A percentile compares a stretch with the other conserved stretches of the same genome.
phyloP scores from a whole-genome alignment of 2,113 vertebrate species.

The Axis porcinus region DNA sequence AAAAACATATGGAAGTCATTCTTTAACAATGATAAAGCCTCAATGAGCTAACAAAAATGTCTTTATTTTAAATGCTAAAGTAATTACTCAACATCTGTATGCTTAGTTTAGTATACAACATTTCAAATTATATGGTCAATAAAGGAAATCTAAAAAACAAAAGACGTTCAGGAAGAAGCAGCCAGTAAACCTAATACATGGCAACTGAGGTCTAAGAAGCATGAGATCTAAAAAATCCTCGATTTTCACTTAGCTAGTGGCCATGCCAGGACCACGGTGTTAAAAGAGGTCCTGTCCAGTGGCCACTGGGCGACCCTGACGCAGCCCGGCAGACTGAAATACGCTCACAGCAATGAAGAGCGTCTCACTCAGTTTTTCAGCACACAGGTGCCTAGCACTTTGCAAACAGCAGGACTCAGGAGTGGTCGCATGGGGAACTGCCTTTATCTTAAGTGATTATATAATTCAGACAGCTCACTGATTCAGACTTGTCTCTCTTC shows the following conservation, averaged over 20 bases:
- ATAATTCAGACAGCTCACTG: neutral
- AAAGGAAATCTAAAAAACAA: neutral
- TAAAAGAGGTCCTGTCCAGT: neutral
- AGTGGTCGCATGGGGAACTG: neutral
- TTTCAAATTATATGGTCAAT: neutral
- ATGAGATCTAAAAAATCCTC: neutral
- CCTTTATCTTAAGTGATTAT: conserved; percentile 5
- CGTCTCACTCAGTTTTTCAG: neutral
- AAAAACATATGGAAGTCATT: neutral
- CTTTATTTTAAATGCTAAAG: conserved; percentile 1
- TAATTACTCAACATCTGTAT: neutral
- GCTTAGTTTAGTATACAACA: neutral
- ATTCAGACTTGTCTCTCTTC: conserved; percentile 16
- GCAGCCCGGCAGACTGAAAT: neutral
- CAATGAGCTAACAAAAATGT: neutral
- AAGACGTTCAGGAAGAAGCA: neutral
- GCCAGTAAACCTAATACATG: neutral
- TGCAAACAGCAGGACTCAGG: neutral
- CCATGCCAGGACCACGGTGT: neutral
- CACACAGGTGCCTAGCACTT: neutral
- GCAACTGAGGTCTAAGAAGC: neutral
- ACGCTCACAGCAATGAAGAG: neutral
- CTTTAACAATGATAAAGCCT: neutral
- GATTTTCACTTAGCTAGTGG: neutral
- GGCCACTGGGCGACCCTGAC: neutral